Base-by-base conservation (phyloP, 2,888 invertebrate genomes). In the Esperia sulphurella region DNA sequence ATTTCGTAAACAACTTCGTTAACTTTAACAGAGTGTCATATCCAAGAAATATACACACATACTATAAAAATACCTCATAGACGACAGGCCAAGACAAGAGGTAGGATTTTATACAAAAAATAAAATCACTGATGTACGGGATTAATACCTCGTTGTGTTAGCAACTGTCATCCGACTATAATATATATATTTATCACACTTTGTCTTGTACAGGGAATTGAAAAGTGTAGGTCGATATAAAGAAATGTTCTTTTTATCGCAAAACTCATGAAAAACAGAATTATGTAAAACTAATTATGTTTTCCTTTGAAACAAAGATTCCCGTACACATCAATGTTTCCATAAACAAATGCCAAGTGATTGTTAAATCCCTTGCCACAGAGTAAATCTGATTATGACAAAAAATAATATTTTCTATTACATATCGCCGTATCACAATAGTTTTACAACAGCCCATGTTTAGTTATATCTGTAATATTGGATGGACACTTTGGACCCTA, bases 81-180 rank as follows among this genome's bases (percentile, higher is more conserved):
- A 89, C 87, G 87, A 87, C 89, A 87, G 89, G 89, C 89, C 89
- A 88, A 89, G 89, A 87, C 89, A 79, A 79, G 79, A 83, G 86
- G 79, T 75, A 81, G 74, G 87, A 88, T 87, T 87, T 87, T 88
- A 88, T 84, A 85, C 85, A 87, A 84, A 88, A 89, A 83, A 83
- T 86, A 86, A 88, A 88, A 88, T 86, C 84, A 77, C 58, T 64
- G 60, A 62, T 68, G 89, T 89, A 88, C 88, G 89, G 86, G 89
- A 84, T 45, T 53, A 52, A 72, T 73, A 79, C 83, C 87, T 79
- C 75, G 48, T 73, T 79, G 84, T 88, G 87, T 89, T 87, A 88
- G 89, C 89, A 61, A 88, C 89, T 88, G 88, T 75, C 89, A 85
- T 89, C 88, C 68, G 67, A 70, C 71, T 80, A 80, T 78, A 80